Base-by-base conservation (phyloP, 2,888 invertebrate species). In the Eristalis arbustorum region DNA sequence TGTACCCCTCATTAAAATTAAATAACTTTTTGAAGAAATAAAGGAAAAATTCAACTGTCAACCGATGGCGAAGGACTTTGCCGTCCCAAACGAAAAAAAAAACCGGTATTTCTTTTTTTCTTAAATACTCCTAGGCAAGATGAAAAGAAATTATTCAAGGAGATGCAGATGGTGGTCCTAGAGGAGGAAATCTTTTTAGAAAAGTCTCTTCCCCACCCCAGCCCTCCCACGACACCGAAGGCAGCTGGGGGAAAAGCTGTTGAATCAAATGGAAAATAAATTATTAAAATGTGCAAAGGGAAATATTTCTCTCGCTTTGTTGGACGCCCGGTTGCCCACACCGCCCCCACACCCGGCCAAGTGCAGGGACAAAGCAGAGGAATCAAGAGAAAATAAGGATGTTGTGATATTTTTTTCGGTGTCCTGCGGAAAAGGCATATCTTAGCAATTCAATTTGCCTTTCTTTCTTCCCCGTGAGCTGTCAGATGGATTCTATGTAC, bases 231-330 rank as follows among this genome's bases (percentile, higher is more conserved):
- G 14, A 61, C 13, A 10, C 13, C 22, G 40, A 62, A 4, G 67
- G 28, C 31, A 73, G 25, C n/a, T 6, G 4, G 40, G 8, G 8
- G 34, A 72, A 59, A 63, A 69, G 28, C 37, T 66, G 76, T 76
- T 71, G 73, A 84, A 79, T 67, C 80, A 72, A 72, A 68, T 84
- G 73, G 84, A 84, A 84, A 76, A 84, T 81, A 84, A 84, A 84
- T 84, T 84, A 84, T 84, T 84, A 84, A 84, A 84, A 84, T 78
- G 83, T 78, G 49, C 69, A 74, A 84, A 71, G 67, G 28, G 56
- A 78, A 79, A 84, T 64, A 83, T 78, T 74, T 66, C 59, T 67
- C 62, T 4, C 28, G 64, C 31, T 79, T 71, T 84, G 79, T 75
- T 61, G 56, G 42, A 28, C 62, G 61, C 57, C 42, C 31, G 25